Conservation (phyloP, 2,113 vertebrate species). For the Toxotes jaculatrix region DNA sequence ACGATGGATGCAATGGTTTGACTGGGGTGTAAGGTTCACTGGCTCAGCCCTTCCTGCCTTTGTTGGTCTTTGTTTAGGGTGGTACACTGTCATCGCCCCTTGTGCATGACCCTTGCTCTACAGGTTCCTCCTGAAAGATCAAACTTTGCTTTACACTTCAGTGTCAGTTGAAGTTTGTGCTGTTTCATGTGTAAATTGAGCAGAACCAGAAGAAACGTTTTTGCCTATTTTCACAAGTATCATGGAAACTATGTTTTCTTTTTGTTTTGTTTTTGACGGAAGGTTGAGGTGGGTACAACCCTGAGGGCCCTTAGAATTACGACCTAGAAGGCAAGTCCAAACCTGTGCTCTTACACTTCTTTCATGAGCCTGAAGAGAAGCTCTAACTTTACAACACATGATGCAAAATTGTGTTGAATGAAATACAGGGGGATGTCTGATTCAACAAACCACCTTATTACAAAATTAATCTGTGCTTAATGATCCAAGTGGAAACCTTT, state of each 20-base stretch:
- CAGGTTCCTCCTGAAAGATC: slow-evolving; percentile 62
- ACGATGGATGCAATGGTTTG: slow-evolving; percentile 43
- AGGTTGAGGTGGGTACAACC: slow-evolving; percentile 46
- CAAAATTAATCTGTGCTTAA: neutral
- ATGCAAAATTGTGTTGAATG: slow-evolving; percentile 3
- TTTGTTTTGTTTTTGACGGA: slow-evolving; percentile 37
- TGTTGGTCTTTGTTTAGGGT: slow-evolving; percentile 78
- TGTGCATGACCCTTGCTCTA: slow-evolving; percentile 49
- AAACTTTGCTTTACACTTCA: slow-evolving; percentile 9
- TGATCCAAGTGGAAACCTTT: slow-evolving; percentile 9
- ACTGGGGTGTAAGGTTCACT: slow-evolving; percentile 56
- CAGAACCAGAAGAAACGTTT: slow-evolving; percentile 15
- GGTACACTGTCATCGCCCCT: slow-evolving; percentile 53
- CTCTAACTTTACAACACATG: slow-evolving; percentile 21
- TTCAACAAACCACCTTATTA: slow-evolving; percentile 1
- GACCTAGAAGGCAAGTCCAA: slow-evolving; percentile 62
- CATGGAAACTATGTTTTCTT: slow-evolving; percentile 60
- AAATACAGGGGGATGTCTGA: slow-evolving; percentile 8
- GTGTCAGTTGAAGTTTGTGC: slow-evolving; percentile 14
- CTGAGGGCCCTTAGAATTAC: slow-evolving; percentile 59
- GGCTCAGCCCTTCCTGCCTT: slow-evolving; percentile 81
- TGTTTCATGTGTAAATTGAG: slow-evolving; percentile 65
- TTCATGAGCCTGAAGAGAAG: slow-evolving; percentile 41
- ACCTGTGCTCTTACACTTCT: slow-evolving; percentile 55
- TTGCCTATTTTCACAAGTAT: slow-evolving; percentile 35